Percentiles rank a stretch among this genome's conserved stretches.
phyloP scores from a whole-genome alignment of 2,113 vertebrate genomes.

The Xerus inauris region DNA sequence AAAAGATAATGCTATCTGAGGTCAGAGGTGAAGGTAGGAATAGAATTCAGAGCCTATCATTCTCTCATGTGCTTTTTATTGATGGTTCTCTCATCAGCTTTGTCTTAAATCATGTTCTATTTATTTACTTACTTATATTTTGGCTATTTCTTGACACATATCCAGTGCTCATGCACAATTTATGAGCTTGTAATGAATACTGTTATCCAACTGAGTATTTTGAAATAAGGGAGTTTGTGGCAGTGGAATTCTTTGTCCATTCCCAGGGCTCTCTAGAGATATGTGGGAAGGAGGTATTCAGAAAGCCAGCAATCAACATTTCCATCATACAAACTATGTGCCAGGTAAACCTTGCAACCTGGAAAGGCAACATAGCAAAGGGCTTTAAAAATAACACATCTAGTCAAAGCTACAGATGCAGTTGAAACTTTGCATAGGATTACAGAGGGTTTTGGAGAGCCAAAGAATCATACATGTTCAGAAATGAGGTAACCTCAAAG shows the following conservation, averaged over 20 bases:
- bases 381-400: not conserved
- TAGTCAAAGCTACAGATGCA: not conserved
- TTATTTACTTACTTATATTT: not conserved
- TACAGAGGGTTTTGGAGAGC: not conserved
- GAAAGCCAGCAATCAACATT: not conserved
- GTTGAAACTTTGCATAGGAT: not conserved
- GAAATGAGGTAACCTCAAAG: not conserved
- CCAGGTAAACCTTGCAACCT: not conserved
- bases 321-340: not conserved
- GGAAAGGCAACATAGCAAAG: not conserved
- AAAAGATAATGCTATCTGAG: not conserved
- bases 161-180: not conserved
- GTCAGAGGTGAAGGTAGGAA: not conserved
- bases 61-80: not conserved
- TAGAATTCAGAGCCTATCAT: not conserved
- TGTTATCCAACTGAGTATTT: not conserved
- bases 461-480: not conserved
- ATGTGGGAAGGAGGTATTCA: not conserved
- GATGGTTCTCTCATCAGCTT: not conserved
- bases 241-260: not conserved
- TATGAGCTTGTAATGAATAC: not conserved
- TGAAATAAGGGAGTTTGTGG: not conserved
- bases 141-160: not conserved
- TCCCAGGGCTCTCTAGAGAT: not conserved
- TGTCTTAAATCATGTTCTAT: not conserved